phyloP scores from a whole-genome alignment of 2,113 vertebrate species.

The Pandion haliaetus region DNA sequence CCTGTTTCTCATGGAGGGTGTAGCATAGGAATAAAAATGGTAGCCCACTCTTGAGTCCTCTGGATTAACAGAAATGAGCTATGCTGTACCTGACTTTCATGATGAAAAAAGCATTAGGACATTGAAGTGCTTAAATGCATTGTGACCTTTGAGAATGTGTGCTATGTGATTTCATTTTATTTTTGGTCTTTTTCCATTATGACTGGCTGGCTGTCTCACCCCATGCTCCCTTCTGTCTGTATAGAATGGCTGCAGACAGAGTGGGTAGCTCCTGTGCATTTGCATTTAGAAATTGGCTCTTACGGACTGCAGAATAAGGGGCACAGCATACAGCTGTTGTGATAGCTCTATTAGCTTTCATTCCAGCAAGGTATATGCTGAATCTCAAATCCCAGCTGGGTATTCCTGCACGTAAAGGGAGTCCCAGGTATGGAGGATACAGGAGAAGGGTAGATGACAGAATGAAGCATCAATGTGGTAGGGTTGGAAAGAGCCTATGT shows the following conservation, averaged over 20 bases:
- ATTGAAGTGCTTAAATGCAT: constrained; percentile 49
- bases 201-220: constrained; percentile 64
- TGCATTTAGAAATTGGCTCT: constrained; percentile 26
- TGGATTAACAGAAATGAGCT: neutral
- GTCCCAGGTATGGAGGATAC: neutral
- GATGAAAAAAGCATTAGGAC: neutral
- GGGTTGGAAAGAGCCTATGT: neutral
- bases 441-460: neutral
- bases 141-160: constrained; percentile 57
- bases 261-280: constrained; percentile 13
- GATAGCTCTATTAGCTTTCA: neutral
- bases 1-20: neutral
- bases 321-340: neutral
- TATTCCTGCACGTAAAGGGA: neutral
- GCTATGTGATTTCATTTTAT: constrained; percentile 46
- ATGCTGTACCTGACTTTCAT: neutral
- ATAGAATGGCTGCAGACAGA: constrained; percentile 56
- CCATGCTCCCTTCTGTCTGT: constrained; percentile 45
- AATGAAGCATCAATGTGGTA: neutral
- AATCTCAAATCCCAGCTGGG: neutral
- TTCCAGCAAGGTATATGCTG: neutral
- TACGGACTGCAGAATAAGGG: neutral
- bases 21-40: neutral
- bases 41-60: neutral
- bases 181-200: constrained; percentile 38